Base-by-base conservation (phyloP, 2,797 vertebrate genomes). In the Coreius guichenoti region DNA sequence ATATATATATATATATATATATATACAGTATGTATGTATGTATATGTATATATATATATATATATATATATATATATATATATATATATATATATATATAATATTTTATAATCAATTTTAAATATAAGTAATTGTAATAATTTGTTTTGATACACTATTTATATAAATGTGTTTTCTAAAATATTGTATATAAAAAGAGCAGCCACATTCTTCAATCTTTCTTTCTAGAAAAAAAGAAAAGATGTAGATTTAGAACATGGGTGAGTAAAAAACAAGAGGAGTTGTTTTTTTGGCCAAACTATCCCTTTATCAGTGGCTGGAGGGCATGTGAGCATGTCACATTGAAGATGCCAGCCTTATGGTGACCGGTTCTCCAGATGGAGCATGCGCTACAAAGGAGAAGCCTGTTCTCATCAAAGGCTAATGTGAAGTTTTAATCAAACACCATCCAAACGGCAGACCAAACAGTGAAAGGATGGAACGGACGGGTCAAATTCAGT, bases 401-500 rank as follows among this genome's bases (percentile, higher is more conserved):
- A 75, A 67, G 39, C 63, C 21, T 63, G 29, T 73, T 31, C 26
- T 85, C 65, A 58, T 77, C 67, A 77, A 76, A 80, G 72, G 65
- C 43, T 79, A 81, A 81, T 81, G 58, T 67, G 63, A 82, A 67
- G 83, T 82, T 85, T 81, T 82, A 78, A 82, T 81, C 78, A 65
- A 78, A 76, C 67, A 33, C 47, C 29, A 19, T 51, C 36, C 56
- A 5, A 51, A 80, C n/a, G 67, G 69, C 77, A 69, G 81, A 86
- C 77, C 73, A 82, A 80, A 83, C 78, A 86, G 39, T 81, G 81
- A 81, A 87, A 58, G 81, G 73, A 77, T 29, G 31, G 61, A 82
- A 75, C 39, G 82, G 70, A 75, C 78, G 68, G 88, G 88, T 89
- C 86, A 89, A 86, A 82, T 58, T 58, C 65, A 89, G 88, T 88